These are phyloP conservation scores for Saccostrea echinata DNA, from an alignment of 1,140 invertebrate species.

Conservation along the genomic window DNA sequence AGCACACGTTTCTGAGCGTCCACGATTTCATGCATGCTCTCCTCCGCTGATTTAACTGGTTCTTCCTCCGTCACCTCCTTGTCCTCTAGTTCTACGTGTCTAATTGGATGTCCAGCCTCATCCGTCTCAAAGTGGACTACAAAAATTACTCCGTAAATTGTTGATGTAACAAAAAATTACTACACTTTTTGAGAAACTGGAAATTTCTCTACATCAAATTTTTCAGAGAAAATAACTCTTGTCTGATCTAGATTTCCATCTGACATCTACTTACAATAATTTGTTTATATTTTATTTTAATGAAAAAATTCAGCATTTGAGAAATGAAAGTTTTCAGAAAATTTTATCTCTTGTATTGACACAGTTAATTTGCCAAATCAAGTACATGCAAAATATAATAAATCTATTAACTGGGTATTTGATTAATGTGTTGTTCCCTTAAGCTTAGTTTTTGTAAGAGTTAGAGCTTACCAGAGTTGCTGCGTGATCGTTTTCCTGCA, in stretches of 20 bases:
- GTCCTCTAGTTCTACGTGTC: constrained; percentile 57
- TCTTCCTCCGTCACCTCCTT: constrained; percentile 52
- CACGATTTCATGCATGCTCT: constrained; percentile 73
- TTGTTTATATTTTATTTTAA: no score
- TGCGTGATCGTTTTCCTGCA: constrained; percentile 62
- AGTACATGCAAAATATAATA: no score
- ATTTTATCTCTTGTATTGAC: no score
- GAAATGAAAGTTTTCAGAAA: no score
- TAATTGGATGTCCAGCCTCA: constrained; percentile 59
- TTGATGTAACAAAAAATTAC: not conserved
- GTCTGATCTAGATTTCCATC: no score
- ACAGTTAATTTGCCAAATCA: no score
- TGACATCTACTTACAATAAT: no score
- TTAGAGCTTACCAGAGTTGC: constrained; percentile 64
- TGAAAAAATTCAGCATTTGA: no score
- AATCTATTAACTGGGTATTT: no score
- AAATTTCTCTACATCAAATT: not conserved
- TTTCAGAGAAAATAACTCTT: not conserved
- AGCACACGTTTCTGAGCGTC: constrained; percentile 75
- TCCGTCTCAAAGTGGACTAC: constrained; percentile 76
- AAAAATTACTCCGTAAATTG: not conserved
- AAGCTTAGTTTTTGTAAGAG: not conserved
- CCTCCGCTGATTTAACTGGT: constrained; percentile 65
- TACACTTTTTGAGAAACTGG: not conserved
- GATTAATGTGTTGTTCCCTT: not conserved